These are phyloP conservation scores for Coendou prehensilis DNA, from an alignment of 2,797 vertebrate species.

Conservation along the genomic window DNA sequence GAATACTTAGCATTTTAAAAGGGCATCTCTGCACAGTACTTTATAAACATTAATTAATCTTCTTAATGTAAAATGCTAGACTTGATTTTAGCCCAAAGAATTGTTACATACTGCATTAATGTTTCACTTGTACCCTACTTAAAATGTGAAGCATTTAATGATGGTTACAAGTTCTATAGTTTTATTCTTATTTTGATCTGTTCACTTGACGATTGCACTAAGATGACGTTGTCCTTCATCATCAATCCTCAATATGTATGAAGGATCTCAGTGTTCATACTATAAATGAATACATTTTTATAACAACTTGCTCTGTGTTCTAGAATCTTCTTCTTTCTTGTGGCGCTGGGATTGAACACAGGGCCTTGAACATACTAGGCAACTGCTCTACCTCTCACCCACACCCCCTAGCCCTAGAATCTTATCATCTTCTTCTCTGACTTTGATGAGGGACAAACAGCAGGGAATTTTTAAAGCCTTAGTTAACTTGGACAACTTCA, in stretches of 20 bases:
- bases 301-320: conserved; percentile 13
- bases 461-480: background rate
- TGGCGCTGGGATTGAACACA: background rate
- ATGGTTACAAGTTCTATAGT: background rate
- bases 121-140: conserved; percentile 54
- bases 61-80: conserved; percentile 78
- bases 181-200: conserved; percentile 28
- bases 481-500: background rate
- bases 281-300: conserved; percentile 8
- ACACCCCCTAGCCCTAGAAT: background rate
- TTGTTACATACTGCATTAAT: conserved; percentile 62
- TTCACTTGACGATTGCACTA: background rate
- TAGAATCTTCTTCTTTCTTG: background rate
- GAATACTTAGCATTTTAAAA: conserved; percentile 84
- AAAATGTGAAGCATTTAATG: conserved; percentile 41
- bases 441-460: background rate
- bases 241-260: background rate
- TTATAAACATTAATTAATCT: conserved; percentile 83
- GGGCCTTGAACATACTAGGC: background rate
- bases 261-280: background rate
- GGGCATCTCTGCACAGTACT: conserved; percentile 79
- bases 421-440: background rate
- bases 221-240: background rate
- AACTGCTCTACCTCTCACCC: too few relatives aligned
- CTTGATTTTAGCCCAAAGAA: conserved; percentile 75